Base-by-base conservation (phyloP, 2,113 vertebrate genomes). In the Tachuris rubrigastra region DNA sequence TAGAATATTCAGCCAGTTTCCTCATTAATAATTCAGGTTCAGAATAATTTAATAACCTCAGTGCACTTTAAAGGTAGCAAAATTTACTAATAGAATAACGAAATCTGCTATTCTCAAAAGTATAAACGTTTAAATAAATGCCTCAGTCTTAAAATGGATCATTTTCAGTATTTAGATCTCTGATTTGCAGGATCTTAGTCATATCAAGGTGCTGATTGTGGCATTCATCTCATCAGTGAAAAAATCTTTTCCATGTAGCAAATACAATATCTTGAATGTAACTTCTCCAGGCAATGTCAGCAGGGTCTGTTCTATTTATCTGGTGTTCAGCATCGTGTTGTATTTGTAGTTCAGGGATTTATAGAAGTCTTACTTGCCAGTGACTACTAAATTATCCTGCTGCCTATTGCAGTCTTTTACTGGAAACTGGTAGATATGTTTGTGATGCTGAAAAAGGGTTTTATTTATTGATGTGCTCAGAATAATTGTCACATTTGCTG, bases 1-100 rank as follows among this genome's bases (percentile, higher is more conserved):
- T 89, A 50, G 89, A 95, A 69, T 91, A 91, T 95, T 95, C 85
- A 87, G 31, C 74, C 81, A 85, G 73, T 91, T 94, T 78, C 42
- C n/a, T 71, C 53, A 89, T 96, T 95, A 93, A 94, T 97, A 92
- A 95, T 96, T 87, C 81, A 94, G 52, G 14, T 85, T 87, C 20
- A 50, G 91, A 95, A 92, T 94, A 85, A 85, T 95, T 89, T 87
- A 89, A 82, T 95, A 94, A 87, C 28, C 52, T 80, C 47, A 41
- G 4, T 87, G n/a, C 76, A 66, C 47, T 91, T 87, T 91, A 84
- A 91, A 94, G 87, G 91, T 95, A 87, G 25, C 58, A 89, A 59
- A 31, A 24, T 91, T 89, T 93, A 68, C 52, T 56, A 66, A 73
- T 50, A 82, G 53, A 87, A 60, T 60, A 81, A 89, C 93, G 63